Evolutionary conservation across 2,888 invertebrate genomes (phyloP).

Genomic region (Campopleginae sp.): DNA sequence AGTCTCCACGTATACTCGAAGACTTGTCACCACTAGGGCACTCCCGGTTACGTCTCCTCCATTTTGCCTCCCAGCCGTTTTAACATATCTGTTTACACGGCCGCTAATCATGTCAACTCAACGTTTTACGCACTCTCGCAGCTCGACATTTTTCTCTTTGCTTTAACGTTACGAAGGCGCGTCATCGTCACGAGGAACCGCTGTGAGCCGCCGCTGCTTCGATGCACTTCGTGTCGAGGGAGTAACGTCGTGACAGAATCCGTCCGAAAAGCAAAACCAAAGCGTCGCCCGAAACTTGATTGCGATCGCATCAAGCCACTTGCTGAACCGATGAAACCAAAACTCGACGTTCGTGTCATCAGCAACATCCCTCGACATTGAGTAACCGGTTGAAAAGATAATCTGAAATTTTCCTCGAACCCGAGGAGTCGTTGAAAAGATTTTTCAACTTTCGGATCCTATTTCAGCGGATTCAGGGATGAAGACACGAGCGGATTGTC

Average conservation of each 20-base stretch:
- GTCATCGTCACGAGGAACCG: slow-evolving; percentile 37
- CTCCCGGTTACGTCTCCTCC: slow-evolving; percentile 40
- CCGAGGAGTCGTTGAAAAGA: neutral
- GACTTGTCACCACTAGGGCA: slow-evolving; percentile 78
- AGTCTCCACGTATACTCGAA: slow-evolving; percentile 23
- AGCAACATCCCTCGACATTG: neutral
- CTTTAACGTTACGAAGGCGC: slow-evolving; percentile 34
- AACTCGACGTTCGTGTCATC: neutral
- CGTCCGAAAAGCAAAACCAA: slow-evolving; percentile 41
- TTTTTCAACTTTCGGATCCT: neutral
- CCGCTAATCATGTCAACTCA: slow-evolving; percentile 80
- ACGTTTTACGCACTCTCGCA: slow-evolving; percentile 60
- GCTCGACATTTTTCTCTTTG: slow-evolving; percentile 21
- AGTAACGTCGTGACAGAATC: slow-evolving; percentile 54
- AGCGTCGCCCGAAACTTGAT: slow-evolving; percentile 9
- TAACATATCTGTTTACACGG: slow-evolving; percentile 83
- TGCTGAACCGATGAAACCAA: slow-evolving; percentile 65
- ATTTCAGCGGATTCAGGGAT: neutral
- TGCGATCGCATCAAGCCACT: slow-evolving; percentile 40
- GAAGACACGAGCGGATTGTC: neutral
- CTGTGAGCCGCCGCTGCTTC: slow-evolving; percentile 38
- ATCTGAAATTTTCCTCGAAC: neutral
- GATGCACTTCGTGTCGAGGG: slow-evolving; percentile 36
- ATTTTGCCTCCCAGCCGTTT: slow-evolving; percentile 70
- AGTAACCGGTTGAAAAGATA: neutral